Percentiles rank a stretch among this genome's conserved stretches.
Conservation (phyloP, 2,113 vertebrate genomes). For the Hippocampus mohnikei region DNA sequence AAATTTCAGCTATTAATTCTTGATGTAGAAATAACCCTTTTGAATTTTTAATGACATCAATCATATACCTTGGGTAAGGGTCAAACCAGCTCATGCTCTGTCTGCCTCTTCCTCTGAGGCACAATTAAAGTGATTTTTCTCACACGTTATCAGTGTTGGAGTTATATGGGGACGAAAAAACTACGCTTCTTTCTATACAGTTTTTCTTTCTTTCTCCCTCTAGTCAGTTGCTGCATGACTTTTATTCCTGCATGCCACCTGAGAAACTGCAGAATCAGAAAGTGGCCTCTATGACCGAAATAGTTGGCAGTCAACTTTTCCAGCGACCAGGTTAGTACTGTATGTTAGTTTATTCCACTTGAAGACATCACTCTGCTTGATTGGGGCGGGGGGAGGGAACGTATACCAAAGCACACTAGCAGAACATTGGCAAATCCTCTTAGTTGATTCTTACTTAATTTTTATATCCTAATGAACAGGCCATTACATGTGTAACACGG, state of each 20-base stretch:
- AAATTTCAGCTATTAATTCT: neutral
- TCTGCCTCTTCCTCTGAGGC: too few species aligned
- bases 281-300: constrained; percentile 93
- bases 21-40: neutral
- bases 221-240: constrained; percentile 90
- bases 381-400: neutral
- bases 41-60: neutral
- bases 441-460: constrained; percentile 27
- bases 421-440: constrained; percentile 16
- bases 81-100: too few species aligned
- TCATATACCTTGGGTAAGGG: too few species aligned
- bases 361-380: neutral
- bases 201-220: constrained; percentile 16
- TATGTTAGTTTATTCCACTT: neutral
- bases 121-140: neutral
- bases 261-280: constrained; percentile 92
- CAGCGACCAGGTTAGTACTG: constrained; percentile 82
- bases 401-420: neutral
- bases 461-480: constrained; percentile 36
- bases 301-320: constrained; percentile 89
- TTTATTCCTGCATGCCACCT: constrained; percentile 90
- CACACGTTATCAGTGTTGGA: too few species aligned
- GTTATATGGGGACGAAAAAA: too few species aligned
- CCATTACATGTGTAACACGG: constrained; percentile 19
- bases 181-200: neutral